phyloP scores from a whole-genome alignment of 2,113 vertebrate genomes.

The Barbus barbus region DNA sequence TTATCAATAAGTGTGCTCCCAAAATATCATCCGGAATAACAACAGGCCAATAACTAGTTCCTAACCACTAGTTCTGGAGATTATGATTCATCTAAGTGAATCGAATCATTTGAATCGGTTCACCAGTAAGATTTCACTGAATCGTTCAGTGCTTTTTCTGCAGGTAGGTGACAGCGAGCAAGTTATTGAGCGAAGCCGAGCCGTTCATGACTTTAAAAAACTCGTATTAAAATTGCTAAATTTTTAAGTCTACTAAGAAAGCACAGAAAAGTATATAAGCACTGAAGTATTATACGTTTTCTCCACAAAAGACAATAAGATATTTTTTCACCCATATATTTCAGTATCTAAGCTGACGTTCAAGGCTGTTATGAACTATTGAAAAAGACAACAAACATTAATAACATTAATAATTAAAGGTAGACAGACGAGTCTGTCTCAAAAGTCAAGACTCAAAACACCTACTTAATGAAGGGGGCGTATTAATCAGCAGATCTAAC shows the following conservation, averaged over 20 bases:
- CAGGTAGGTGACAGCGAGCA: no score
- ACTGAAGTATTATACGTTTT: no score
- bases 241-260: no score
- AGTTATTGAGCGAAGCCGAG: not conserved
- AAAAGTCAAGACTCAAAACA: no score
- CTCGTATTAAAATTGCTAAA: not conserved
- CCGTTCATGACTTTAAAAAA: not conserved
- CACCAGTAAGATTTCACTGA: not conserved
- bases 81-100: not conserved
- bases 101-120: not conserved
- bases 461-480: not conserved
- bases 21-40: slow-evolving; percentile 56
- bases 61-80: not conserved
- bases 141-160: not conserved
- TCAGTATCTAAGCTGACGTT: not conserved
- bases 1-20: no score
- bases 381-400: not conserved
- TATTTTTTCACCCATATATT: not conserved
- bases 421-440: no score
- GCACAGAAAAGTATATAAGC: no score
- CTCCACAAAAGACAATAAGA: not conserved
- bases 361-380: not conserved
- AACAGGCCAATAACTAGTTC: slow-evolving; percentile 42
- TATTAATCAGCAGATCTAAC: not conserved
- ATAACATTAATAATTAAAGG: no score